Base-by-base conservation (phyloP, 2,888 invertebrate genomes). In the Zele albiditarsus region DNA sequence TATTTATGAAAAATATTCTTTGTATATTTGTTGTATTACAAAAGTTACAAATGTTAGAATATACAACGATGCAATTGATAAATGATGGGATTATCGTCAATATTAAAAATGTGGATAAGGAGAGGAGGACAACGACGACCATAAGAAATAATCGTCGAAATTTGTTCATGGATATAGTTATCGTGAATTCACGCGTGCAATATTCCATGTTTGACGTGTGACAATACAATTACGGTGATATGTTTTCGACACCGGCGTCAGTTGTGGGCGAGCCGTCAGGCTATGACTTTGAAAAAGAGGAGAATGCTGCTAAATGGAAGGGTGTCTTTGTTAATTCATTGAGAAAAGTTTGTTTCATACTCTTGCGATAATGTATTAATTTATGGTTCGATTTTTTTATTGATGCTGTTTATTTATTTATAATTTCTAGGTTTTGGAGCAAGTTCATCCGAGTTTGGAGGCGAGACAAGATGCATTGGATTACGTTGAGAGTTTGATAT, bases 301-400 rank as follows among this genome's bases (percentile, higher is more conserved):
- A 97, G 90, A 97, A 97, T 91, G 93, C 93, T 84, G 93, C 93
- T 83, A 97, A 97, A 93, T 98, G 98, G 98, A 95, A 94, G 88
- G 97, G 97, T 81, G 92, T 98, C 81, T 95, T 98, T 90, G 94
- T 96, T 88, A 94, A 93, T 87, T 94, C 97, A 69, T 92, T 98
- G 85, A 94, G 94, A 90, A 96, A 96, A 94, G 97, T 97, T 76
- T 77, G 71, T 76, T 73, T 33, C 33, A n/a, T 23, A 31, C 65
- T 38, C 46, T 62, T 70, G 60, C 72, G 74, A 27, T 49, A 23
- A 33, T 16, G 38, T n/a, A 20, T 25, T n/a, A 27, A 38, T 49
- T 63, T 23, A 66, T 25, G 28, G 25, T 12, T 42, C 42, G 58
- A 53, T 66, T 28, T 58, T 20, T 65, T 58, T n/a, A 46, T 71